Percentiles rank a stretch among this genome's conserved stretches.
Conservation (phyloP, 2,888 invertebrate species). For the Eristalis arbustorum region DNA sequence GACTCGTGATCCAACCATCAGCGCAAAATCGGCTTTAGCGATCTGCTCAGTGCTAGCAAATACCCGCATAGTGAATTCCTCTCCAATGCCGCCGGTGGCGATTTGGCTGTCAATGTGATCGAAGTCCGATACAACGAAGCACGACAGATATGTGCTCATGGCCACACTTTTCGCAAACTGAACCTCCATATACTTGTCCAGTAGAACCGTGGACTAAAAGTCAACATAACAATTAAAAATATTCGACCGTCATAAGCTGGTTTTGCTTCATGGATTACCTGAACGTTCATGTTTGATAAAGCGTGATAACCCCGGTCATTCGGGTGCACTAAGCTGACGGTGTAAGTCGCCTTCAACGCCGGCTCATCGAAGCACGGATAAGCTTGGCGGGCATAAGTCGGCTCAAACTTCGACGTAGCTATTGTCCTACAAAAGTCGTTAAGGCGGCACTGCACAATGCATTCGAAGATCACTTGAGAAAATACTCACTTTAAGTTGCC, state of each 20-base stretch:
- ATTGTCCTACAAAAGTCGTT: slow-evolving; percentile 85
- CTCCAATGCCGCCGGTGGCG: slow-evolving; percentile 82
- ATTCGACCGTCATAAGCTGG: background rate
- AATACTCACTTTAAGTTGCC: slow-evolving; percentile 69
- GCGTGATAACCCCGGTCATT: slow-evolving; percentile 85
- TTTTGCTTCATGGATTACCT: slow-evolving; percentile 77
- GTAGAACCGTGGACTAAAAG: slow-evolving; percentile 73
- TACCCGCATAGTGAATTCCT: slow-evolving; percentile 85
- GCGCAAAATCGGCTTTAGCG: slow-evolving; percentile 89
- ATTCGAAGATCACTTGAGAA: slow-evolving; percentile 62
- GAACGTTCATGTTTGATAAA: slow-evolving; percentile 92
- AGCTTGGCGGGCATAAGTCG: slow-evolving; percentile 94
- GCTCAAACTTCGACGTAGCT: slow-evolving; percentile 96
- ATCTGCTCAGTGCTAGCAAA: slow-evolving; percentile 89
- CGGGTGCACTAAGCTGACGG: slow-evolving; percentile 88
- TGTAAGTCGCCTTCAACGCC: slow-evolving; percentile 92
- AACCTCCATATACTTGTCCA: slow-evolving; percentile 83
- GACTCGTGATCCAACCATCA: slow-evolving; percentile 86
- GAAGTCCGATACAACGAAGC: slow-evolving; percentile 96
- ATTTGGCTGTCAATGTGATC: slow-evolving; percentile 81
- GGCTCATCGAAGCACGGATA: slow-evolving; percentile 98
- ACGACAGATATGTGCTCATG: slow-evolving; percentile 96
- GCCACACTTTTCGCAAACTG: slow-evolving; percentile 90
- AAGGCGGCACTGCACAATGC: background rate
- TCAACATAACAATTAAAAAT: slow-evolving; percentile 8